These are phyloP conservation scores for Halcyon smyrnensis DNA, from an alignment of 2,797 vertebrate species.

Conservation along the genomic window DNA sequence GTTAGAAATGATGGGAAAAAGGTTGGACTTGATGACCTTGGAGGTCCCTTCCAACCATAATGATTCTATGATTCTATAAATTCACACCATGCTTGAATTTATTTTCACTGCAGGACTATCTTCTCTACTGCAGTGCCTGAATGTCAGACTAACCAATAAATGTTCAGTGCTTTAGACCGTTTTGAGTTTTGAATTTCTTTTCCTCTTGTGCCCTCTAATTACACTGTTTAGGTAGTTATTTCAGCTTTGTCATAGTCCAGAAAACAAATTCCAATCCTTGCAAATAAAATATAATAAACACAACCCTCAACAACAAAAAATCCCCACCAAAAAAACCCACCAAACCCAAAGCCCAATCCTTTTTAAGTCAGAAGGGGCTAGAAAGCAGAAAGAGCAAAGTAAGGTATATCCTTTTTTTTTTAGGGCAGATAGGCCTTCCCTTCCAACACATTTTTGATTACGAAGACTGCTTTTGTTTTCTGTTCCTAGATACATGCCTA, in stretches of 20 bases:
- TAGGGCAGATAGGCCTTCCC: not conserved
- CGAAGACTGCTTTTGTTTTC: not conserved
- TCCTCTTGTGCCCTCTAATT: not conserved
- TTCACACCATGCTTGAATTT: not conserved
- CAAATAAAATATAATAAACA: not conserved
- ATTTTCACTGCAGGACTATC: not conserved
- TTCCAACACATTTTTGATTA: not conserved
- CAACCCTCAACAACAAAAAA: too few species aligned
- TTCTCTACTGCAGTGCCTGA: not conserved
- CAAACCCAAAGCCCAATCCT: too few species aligned
- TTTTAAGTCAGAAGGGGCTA: not conserved
- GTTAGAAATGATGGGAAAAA: too few species aligned
- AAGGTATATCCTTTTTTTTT: not conserved
- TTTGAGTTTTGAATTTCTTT: not conserved
- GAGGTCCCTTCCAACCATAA: too few species aligned
- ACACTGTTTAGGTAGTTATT: not conserved
- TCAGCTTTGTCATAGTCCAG: not conserved
- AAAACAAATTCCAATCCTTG: not conserved
- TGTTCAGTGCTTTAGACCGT: not conserved
- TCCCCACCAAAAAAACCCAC: too few species aligned
- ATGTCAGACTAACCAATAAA: not conserved
- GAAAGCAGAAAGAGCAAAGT: not conserved
- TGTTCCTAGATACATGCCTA: not conserved
- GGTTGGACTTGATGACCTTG: too few species aligned
- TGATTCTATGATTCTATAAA: not conserved